A percentile compares a stretch with the other conserved stretches of the same genome.
Conservation (phyloP, 2,113 vertebrate species). For the Atractosteus spatula region DNA sequence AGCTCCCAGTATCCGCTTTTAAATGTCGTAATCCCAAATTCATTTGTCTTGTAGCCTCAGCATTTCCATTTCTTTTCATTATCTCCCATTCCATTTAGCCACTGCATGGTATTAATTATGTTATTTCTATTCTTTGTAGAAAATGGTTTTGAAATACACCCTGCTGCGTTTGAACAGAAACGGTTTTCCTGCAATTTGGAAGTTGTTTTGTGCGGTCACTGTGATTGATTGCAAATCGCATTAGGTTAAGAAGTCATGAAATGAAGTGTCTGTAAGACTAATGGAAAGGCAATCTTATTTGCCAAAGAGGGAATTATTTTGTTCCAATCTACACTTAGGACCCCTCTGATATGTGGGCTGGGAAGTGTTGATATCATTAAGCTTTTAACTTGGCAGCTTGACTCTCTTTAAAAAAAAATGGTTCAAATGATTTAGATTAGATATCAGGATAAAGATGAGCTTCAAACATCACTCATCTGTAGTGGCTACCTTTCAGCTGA, state of each 20-base stretch:
- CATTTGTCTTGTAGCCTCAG: too few species aligned
- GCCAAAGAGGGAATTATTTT: slow-evolving; percentile 25
- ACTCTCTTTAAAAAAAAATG: background rate
- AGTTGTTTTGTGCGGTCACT: slow-evolving; percentile 9
- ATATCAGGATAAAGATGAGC: background rate
- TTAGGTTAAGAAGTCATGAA: slow-evolving; percentile 35
- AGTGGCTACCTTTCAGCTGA: background rate
- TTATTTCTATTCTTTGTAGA: background rate
- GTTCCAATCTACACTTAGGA: slow-evolving; percentile 10
- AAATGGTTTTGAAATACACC: background rate
- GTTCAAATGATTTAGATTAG: slow-evolving; percentile 1
- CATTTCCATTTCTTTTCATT: too few species aligned
- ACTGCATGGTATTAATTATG: background rate
- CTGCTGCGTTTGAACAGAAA: too few species aligned
- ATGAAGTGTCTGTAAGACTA: slow-evolving; percentile 30
- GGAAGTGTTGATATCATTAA: slow-evolving; percentile 19
- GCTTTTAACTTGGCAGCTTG: slow-evolving; percentile 12
- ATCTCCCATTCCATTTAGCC: slow-evolving; percentile 13
- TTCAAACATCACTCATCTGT: background rate
- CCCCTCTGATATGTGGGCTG: slow-evolving; percentile 15
- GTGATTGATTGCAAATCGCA: slow-evolving; percentile 23
- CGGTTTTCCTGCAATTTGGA: background rate
- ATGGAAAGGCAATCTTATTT: slow-evolving; percentile 29
- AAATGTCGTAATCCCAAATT: too few species aligned
- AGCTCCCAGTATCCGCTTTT: too few species aligned